Conservation (phyloP, 2,797 vertebrate species). For the Odontamblyopus rebecca region DNA sequence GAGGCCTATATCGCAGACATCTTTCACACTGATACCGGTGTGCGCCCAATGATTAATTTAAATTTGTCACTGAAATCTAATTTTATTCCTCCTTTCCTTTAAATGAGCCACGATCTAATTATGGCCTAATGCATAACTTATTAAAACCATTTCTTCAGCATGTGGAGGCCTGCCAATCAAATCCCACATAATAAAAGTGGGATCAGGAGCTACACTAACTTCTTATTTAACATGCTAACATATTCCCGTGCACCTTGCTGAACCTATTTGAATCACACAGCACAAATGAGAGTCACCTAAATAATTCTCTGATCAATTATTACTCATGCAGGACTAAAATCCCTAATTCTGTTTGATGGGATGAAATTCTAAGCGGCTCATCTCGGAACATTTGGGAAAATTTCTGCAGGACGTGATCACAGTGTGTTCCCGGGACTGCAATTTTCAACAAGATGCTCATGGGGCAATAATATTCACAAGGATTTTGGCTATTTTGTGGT, state of each 20-base stretch:
- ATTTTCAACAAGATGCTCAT: constrained; percentile 16
- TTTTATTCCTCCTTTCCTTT: constrained; percentile 72
- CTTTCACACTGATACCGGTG: constrained; percentile 60
- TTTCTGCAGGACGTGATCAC: constrained; percentile 29
- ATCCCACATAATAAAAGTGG: constrained; percentile 55
- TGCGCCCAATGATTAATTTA: constrained; percentile 74
- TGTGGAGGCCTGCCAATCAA: constrained; percentile 75
- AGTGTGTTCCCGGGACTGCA: constrained; percentile 43
- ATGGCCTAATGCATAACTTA: constrained; percentile 79
- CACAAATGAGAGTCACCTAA: constrained; percentile 54
- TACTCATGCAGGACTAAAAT: constrained; percentile 51
- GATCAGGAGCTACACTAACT: constrained; percentile 43
- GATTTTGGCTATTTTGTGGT: constrained; percentile 27
- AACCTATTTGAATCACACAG: constrained; percentile 41
- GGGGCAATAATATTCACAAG: not conserved
- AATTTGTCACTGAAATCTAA: constrained; percentile 71
- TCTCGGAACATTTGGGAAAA: constrained; percentile 35
- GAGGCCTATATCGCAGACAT: constrained; percentile 53
- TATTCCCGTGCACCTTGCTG: constrained; percentile 69
- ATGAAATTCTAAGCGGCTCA: constrained; percentile 23
- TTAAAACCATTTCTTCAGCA: constrained; percentile 70
- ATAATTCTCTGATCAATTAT: constrained; percentile 71
- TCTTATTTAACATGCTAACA: constrained; percentile 77
- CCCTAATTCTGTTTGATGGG: constrained; percentile 64
- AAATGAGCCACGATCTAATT: constrained; percentile 79